Evolutionary conservation across 2,888 invertebrate genomes (phyloP).

Genomic region (Philereme transversata): DNA sequence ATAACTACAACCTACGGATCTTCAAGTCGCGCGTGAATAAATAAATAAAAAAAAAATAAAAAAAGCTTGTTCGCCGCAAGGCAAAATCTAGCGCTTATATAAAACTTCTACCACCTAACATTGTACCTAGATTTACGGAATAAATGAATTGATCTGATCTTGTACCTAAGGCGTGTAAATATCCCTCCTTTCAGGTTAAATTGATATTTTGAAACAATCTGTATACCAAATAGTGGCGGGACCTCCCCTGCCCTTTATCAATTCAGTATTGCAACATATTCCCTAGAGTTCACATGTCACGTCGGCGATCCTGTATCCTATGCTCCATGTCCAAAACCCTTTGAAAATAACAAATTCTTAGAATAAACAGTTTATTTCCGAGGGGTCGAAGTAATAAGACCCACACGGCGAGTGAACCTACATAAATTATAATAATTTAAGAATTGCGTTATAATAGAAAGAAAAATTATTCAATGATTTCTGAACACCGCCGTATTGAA

Average conservation of each 20-base stretch:
- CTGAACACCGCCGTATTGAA: constrained; percentile 2
- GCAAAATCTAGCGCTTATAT: too few relatives aligned
- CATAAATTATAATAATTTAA: constrained; percentile 53
- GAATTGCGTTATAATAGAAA: constrained; percentile 19
- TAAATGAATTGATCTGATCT: too few relatives aligned
- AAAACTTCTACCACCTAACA: too few relatives aligned
- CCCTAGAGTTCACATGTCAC: not conserved
- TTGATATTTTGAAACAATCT: too few relatives aligned
- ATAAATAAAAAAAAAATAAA: too few relatives aligned
- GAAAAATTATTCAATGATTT: constrained; percentile 18
- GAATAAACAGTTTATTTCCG: constrained; percentile 35
- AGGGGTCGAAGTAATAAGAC: constrained; percentile 48
- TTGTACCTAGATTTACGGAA: too few relatives aligned
- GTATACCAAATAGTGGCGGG: too few relatives aligned
- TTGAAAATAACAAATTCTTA: constrained; percentile 29
- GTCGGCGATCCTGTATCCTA: not conserved
- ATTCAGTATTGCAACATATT: not conserved
- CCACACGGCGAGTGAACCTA: constrained; percentile 43
- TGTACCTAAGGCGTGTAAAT: too few relatives aligned
- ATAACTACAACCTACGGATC: too few relatives aligned
- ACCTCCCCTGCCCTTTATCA: not conserved
- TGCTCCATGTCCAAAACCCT: constrained; percentile 5
- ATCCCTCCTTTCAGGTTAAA: too few relatives aligned
- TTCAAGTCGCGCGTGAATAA: too few relatives aligned
- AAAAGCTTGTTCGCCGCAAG: too few relatives aligned